Evolutionary conservation across 2,113 vertebrate genomes (phyloP).

Genomic region (Picathartes gymnocephalus): DNA sequence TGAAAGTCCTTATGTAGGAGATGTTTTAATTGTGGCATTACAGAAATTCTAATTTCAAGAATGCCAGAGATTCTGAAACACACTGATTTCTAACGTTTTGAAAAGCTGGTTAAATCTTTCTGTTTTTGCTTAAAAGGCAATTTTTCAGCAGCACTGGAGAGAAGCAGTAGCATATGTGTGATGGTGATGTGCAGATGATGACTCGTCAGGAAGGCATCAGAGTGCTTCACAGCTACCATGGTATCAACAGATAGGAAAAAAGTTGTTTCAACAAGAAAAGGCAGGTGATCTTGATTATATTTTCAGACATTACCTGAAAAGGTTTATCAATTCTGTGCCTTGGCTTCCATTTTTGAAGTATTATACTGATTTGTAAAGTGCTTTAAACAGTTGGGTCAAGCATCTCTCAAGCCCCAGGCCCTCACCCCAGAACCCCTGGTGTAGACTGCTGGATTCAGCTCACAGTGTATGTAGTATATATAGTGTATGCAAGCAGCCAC

Average conservation of each 20-base stretch:
- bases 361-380: not conserved
- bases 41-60: not conserved
- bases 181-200: not conserved
- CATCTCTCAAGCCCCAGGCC: not conserved
- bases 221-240: not conserved
- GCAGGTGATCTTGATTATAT: not conserved
- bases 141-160: not conserved
- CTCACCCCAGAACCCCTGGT: not conserved
- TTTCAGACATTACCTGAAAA: not conserved
- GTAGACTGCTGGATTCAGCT: not conserved
- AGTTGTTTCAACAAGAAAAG: not conserved
- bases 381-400: not conserved
- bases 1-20: not conserved
- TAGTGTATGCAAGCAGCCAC: not conserved
- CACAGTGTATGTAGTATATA: rapidly evolving
- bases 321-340: not conserved
- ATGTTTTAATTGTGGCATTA: not conserved
- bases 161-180: not conserved
- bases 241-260: not conserved
- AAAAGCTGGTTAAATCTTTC: not conserved
- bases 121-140: not conserved
- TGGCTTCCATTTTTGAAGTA: not conserved
- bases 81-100: not conserved
- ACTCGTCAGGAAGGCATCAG: not conserved
- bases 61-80: not conserved